Conservation (phyloP, 1,140 invertebrate genomes). For the Drosophila trapezifrons region DNA sequence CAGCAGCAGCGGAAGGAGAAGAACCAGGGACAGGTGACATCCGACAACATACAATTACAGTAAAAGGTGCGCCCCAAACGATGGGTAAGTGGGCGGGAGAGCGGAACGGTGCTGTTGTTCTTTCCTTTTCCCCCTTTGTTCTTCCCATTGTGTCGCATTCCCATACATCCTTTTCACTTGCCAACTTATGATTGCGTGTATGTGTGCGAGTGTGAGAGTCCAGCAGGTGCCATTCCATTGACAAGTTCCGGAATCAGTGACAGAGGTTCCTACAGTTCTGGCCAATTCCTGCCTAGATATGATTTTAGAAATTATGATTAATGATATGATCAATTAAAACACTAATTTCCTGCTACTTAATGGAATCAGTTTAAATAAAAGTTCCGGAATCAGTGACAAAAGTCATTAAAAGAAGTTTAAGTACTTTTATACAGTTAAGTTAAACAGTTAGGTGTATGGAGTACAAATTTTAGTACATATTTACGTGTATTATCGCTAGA, state of each 20-base stretch:
- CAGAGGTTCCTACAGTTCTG: background rate
- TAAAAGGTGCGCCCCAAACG: slow-evolving; percentile 68
- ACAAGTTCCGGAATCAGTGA: slow-evolving; percentile 32
- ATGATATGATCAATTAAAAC: background rate
- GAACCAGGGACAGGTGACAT: slow-evolving; percentile 27
- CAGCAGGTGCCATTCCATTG: slow-evolving; percentile 21
- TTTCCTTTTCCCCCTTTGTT: background rate
- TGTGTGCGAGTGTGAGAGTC: slow-evolving; percentile 23
- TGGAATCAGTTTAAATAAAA: background rate
- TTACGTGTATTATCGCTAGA: too few species aligned
- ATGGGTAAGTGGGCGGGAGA: slow-evolving; percentile 68
- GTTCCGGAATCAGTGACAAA: background rate
- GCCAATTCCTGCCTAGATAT: background rate
- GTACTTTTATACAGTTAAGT: too few species aligned
- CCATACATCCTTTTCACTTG: slow-evolving; percentile 44
- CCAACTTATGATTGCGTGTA: background rate
- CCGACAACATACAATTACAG: slow-evolving; percentile 48
- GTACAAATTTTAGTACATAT: too few species aligned
- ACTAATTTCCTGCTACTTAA: background rate
- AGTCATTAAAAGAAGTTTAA: too few species aligned
- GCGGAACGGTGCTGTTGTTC: background rate
- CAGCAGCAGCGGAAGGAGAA: slow-evolving; percentile 12
- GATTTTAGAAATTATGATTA: background rate
- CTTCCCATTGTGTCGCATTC: slow-evolving; percentile 55
- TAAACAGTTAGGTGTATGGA: too few species aligned